Base-by-base conservation (phyloP, 2,888 invertebrate species). In the Lithophane semibrunnea region DNA sequence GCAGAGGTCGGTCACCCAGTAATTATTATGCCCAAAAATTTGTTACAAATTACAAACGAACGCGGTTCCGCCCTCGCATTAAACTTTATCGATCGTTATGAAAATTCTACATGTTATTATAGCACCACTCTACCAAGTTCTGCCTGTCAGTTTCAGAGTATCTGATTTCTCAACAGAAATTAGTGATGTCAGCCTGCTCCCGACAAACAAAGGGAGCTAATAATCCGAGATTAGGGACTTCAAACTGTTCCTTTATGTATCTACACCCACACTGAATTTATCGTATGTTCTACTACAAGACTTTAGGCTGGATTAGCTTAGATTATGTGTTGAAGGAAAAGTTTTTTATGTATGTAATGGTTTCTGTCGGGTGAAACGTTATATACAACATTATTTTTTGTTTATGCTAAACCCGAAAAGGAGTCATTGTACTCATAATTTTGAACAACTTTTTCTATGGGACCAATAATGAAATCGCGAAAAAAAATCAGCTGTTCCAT, bases 211-310 rank as follows among this genome's bases (percentile, higher is more conserved):
- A 79, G 76, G 68, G 77, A 58, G 49, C 65, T 79, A 73, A 73
- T 82, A 82, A 84, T 79, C 82, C 68, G 29, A 75, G 86, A 84
- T 86, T 84, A 84, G 67, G 71, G 65, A 82, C 61, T 63, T 58
- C 29, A 44, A 73, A 61, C 66, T 66, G 37, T 24, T 13, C 29
- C 44, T 67, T 56, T 77, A 64, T 67, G 70, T 70, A 67, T 49
- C 37, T 63, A 18, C 49, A 63, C 2, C 42, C 63, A 49, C 29
- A 42, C 21, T 49, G 24, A 49, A 37, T 42, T 79, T 52, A 49
- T 47, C 24, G 9, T 63, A 49, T 5, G 16, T 68, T 24, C 0
- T 29, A 54, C 5, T 58, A 49, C n/a, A 64, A 71, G 9, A 58
- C n/a, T 49, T 37, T 37, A 8, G 21, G 10, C 21, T 78, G 18